A percentile compares a stretch with the other conserved stretches of the same genome.
Evolutionary conservation across 2,113 vertebrate species (phyloP).

Genomic region (Dolichallabes microphthalmus): DNA sequence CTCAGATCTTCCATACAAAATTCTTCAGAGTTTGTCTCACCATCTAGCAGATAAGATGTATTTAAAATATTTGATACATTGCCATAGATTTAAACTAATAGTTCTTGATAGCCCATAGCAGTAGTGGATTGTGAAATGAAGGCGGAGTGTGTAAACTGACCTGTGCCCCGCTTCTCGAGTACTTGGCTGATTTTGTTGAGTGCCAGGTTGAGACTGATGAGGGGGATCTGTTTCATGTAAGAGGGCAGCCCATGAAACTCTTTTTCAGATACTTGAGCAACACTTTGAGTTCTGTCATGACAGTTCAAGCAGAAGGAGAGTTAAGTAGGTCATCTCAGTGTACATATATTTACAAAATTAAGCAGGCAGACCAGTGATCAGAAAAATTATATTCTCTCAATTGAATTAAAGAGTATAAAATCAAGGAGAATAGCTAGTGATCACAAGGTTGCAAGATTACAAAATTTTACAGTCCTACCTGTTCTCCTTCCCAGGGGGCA

Average conservation of each 20-base stretch:
- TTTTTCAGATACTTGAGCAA: slow-evolving; percentile 59
- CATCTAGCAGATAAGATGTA: slow-evolving; percentile 49
- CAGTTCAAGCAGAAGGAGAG: not conserved
- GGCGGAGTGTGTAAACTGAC: slow-evolving; percentile 49
- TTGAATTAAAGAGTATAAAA: not conserved
- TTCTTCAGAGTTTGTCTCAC: slow-evolving; percentile 23
- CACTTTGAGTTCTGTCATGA: slow-evolving; percentile 24
- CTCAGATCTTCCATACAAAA: slow-evolving; percentile 64
- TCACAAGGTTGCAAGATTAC: not conserved
- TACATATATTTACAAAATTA: not conserved
- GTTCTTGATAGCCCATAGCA: not conserved
- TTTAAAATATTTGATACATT: not conserved
- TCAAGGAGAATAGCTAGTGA: not conserved
- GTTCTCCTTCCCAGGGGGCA: slow-evolving; percentile 51
- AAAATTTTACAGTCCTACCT: slow-evolving; percentile 45
- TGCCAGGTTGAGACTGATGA: slow-evolving; percentile 66
- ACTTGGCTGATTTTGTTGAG: slow-evolving; percentile 66
- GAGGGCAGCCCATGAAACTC: slow-evolving; percentile 66
- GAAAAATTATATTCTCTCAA: not conserved
- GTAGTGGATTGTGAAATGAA: not conserved
- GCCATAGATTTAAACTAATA: not conserved
- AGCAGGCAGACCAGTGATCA: not conserved
- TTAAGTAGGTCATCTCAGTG: not conserved
- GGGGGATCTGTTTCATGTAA: slow-evolving; percentile 68
- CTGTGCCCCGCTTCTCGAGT: slow-evolving; percentile 35